Evolutionary conservation across 2,888 invertebrate genomes (phyloP).

Genomic region (Himalopsyche tibetana): DNA sequence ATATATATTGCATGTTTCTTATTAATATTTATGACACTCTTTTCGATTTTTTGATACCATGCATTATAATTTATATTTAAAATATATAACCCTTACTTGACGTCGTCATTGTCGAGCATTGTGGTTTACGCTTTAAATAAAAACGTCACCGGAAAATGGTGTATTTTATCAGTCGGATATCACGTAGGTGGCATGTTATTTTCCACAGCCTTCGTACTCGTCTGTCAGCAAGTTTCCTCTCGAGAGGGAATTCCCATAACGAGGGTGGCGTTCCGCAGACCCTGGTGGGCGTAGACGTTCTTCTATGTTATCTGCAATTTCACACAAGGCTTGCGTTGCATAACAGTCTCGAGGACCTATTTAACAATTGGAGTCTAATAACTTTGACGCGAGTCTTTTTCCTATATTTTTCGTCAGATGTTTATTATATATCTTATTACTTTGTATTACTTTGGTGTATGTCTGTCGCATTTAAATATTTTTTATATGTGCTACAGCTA

Average conservation of each 20-base stretch:
- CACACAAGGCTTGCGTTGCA: slow-evolving; percentile 13
- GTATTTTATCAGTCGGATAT: neutral
- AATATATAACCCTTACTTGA: no score
- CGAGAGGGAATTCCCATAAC: slow-evolving; percentile 35
- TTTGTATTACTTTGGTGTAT: no score
- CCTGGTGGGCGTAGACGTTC: neutral
- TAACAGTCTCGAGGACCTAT: neutral
- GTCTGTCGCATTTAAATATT: no score
- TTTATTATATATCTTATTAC: no score
- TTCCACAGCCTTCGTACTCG: neutral
- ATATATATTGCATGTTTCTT: no score
- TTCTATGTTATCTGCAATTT: neutral
- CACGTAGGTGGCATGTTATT: slow-evolving; percentile 1
- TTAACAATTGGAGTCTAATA: no score
- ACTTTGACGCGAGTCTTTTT: no score
- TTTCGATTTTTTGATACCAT: no score
- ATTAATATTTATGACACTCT: no score
- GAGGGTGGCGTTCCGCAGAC: slow-evolving; percentile 9
- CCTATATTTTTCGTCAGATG: no score
- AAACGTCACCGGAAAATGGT: neutral
- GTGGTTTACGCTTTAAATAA: neutral
- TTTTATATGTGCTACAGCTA: no score
- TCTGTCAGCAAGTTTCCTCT: slow-evolving; percentile 16
- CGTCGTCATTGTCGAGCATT: neutral
- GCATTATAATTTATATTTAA: no score